Conservation (phyloP, 2,888 invertebrate species). For the Agonopterix arenella region DNA sequence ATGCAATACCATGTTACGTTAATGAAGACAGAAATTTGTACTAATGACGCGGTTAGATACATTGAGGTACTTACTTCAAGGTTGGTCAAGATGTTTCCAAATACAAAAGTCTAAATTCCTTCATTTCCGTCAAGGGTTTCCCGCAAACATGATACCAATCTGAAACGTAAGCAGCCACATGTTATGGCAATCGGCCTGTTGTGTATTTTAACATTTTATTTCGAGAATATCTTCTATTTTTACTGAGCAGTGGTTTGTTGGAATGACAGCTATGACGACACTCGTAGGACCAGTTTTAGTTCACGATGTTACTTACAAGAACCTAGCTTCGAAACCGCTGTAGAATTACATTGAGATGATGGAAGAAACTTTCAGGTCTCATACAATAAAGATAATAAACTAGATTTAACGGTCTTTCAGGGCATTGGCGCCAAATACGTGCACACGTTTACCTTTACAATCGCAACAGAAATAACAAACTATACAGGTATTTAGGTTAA, state of each 20-base stretch:
- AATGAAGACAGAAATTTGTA: background rate
- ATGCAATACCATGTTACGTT: too few species aligned
- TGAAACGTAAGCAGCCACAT: conserved; percentile 27
- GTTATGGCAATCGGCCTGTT: background rate
- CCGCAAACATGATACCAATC: conserved; percentile 32
- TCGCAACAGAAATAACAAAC: background rate
- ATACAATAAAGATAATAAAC: background rate
- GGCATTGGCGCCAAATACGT: conserved; percentile 74
- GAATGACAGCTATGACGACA: conserved; percentile 73
- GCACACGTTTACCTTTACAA: conserved; percentile 64
- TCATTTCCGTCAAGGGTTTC: conserved; percentile 53
- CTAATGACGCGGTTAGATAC: conserved; percentile 13
- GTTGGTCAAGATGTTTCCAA: conserved; percentile 72
- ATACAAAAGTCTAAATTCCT: conserved; percentile 48
- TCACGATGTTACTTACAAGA: conserved; percentile 34
- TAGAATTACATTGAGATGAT: background rate
- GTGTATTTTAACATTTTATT: conserved; percentile 2
- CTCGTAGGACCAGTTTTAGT: conserved; percentile 64
- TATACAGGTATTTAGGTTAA: background rate
- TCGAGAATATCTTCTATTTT: conserved; percentile 12
- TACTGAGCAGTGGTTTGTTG: conserved; percentile 16
- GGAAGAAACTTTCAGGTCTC: background rate
- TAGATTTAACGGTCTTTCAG: conserved; percentile 59
- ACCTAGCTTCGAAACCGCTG: conserved; percentile 18
- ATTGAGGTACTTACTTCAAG: conserved; percentile 63